Conservation (phyloP, 2,888 invertebrate genomes). For the Zygothrica quintamaculata region DNA sequence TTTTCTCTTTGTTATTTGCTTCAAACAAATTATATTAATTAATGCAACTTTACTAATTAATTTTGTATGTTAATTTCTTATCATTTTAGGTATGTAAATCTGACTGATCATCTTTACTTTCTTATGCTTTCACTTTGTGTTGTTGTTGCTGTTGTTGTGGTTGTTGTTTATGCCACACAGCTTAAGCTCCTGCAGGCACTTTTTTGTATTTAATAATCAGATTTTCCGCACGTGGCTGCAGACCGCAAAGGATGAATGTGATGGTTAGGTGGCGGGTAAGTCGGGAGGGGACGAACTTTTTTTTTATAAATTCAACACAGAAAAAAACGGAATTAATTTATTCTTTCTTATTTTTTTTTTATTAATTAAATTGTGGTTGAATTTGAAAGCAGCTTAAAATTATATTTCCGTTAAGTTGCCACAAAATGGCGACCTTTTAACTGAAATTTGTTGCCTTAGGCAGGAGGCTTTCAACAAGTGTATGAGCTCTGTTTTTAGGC, state of each 20-base stretch:
- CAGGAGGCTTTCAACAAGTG: slow-evolving; percentile 69
- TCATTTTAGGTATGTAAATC: slow-evolving; percentile 64
- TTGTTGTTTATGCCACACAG: too few species aligned
- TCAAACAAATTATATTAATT: too few species aligned
- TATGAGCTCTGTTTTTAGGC: slow-evolving; percentile 7
- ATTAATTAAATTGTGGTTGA: slow-evolving; percentile 68
- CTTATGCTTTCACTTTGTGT: slow-evolving; percentile 53
- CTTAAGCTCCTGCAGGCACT: too few species aligned
- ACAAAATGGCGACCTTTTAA: slow-evolving; percentile 56
- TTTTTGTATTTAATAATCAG: slow-evolving; percentile 54
- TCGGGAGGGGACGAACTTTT: too few species aligned
- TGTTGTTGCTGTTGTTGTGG: too few species aligned
- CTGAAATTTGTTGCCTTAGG: slow-evolving; percentile 58
- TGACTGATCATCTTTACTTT: slow-evolving; percentile 1
- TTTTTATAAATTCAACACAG: slow-evolving; percentile 34
- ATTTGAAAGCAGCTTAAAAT: slow-evolving; percentile 70
- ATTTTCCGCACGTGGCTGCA: slow-evolving; percentile 53
- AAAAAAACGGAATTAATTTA: slow-evolving; percentile 49
- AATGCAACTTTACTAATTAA: neutral
- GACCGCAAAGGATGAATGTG: too few species aligned
- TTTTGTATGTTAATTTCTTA: slow-evolving; percentile 3
- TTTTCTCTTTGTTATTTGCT: too few species aligned
- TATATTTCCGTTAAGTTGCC: slow-evolving; percentile 39
- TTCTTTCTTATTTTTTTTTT: slow-evolving; percentile 49
- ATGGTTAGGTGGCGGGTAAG: too few species aligned